These are phyloP conservation scores for Stratiomys singularior DNA, from an alignment of 2,888 invertebrate species.

Conservation along the genomic window DNA sequence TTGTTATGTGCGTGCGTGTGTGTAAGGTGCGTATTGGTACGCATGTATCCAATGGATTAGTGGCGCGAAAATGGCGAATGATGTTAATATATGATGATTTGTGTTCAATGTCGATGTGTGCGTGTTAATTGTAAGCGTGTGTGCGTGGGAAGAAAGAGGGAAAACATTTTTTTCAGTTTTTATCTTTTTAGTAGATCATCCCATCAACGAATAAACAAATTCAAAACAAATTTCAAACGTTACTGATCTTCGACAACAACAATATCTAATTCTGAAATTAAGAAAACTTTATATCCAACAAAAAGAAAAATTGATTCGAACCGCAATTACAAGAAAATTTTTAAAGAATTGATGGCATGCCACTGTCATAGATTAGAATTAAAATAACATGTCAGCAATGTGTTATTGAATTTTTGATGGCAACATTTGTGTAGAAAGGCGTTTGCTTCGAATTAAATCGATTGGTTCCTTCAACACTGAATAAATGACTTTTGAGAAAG, in stretches of 20 bases:
- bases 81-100: background rate
- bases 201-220: conserved; percentile 32
- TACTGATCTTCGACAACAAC: background rate
- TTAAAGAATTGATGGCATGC: conserved; percentile 38
- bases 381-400: conserved; percentile 22
- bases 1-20: conserved; percentile 38
- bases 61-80: conserved; percentile 23
- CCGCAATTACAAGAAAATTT: background rate
- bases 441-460: no score
- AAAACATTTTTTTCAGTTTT: conserved; percentile 31
- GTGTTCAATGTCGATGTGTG: conserved; percentile 28
- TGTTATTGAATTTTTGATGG: conserved; percentile 11
- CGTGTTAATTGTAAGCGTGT: background rate
- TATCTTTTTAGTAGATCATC: conserved; percentile 25
- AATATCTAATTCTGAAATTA: background rate
- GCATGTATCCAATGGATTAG: conserved; percentile 42
- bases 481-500: no score
- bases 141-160: conserved; percentile 37
- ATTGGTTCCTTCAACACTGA: no score
- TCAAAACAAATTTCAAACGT: background rate
- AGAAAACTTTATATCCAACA: background rate
- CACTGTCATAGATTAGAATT: background rate
- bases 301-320: background rate
- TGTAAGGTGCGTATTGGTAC: conserved; percentile 48
- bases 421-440: background rate